phyloP scores from a whole-genome alignment of 2,113 vertebrate genomes.

The Hippocampus zosterae region DNA sequence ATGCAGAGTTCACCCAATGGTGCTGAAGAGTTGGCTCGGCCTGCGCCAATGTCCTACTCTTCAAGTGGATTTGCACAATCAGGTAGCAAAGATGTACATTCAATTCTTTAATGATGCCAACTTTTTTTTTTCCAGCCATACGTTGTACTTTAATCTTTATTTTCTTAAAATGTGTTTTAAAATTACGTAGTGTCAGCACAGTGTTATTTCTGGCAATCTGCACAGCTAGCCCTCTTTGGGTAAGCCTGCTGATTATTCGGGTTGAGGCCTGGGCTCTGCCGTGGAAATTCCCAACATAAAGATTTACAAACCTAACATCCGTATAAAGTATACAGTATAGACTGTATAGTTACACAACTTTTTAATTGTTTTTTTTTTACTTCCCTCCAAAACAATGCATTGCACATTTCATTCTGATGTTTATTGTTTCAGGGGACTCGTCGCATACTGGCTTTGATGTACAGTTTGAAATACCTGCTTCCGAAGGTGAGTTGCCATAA shows the following conservation, averaged over 20 bases:
- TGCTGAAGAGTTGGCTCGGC: conserved; percentile 41
- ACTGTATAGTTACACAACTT: too few species aligned
- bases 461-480: conserved; percentile 59
- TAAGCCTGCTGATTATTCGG: too few species aligned
- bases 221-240: too few species aligned
- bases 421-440: conserved; percentile 52
- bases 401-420: conserved; percentile 4
- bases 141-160: too few species aligned
- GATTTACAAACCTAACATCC: too few species aligned
- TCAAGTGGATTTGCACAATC: conserved; percentile 23
- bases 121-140: too few species aligned
- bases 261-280: too few species aligned
- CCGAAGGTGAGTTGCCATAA: conserved; percentile 53
- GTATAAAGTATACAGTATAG: too few species aligned
- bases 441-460: conserved; percentile 55
- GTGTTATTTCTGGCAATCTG: too few species aligned
- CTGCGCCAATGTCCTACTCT: conserved; percentile 41
- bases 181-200: too few species aligned
- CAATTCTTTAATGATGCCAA: not conserved
- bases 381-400: not conserved
- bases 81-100: conserved; percentile 21
- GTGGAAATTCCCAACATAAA: too few species aligned
- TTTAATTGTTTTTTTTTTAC: not conserved
- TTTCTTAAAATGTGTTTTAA: too few species aligned
- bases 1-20: conserved; percentile 65